Conservation (phyloP, 2,113 vertebrate genomes). For the Passer montanus region DNA sequence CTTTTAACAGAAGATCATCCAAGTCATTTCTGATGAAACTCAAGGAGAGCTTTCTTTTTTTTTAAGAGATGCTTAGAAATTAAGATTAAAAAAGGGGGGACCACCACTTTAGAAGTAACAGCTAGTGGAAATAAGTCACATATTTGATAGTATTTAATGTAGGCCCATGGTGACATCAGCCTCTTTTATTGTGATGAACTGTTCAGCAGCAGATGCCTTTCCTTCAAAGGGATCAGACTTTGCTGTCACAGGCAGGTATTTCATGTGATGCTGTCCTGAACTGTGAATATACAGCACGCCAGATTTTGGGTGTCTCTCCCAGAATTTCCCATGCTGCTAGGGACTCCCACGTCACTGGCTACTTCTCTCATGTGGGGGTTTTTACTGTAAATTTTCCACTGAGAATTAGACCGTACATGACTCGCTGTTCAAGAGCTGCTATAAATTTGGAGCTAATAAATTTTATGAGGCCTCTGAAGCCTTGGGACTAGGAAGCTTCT, state of each 20-base stretch:
- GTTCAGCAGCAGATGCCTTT: background rate
- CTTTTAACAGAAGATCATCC: constrained; percentile 68
- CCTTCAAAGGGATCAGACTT: background rate
- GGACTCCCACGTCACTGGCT: rapidly evolving
- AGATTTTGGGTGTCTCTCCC: background rate
- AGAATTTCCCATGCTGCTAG: background rate
- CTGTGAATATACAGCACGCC: background rate
- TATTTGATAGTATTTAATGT: background rate
- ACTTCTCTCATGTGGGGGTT: background rate
- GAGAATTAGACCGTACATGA: background rate
- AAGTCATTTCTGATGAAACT: constrained; percentile 66
- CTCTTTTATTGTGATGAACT: background rate
- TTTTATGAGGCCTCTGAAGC: background rate
- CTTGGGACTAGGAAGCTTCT: background rate
- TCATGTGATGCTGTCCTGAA: background rate
- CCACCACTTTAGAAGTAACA: background rate
- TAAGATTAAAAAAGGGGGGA: background rate
- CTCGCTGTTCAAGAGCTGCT: background rate
- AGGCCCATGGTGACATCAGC: background rate
- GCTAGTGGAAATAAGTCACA: background rate
- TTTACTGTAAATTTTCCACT: background rate
- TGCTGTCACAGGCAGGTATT: background rate
- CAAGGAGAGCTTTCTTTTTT: background rate
- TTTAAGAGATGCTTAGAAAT: background rate
- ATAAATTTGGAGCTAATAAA: background rate